Evolutionary conservation across 2,797 vertebrate genomes (phyloP), one percentile per base, ranked within the genome.

Genomic region (Percopsis omiscomaycus): DNA sequence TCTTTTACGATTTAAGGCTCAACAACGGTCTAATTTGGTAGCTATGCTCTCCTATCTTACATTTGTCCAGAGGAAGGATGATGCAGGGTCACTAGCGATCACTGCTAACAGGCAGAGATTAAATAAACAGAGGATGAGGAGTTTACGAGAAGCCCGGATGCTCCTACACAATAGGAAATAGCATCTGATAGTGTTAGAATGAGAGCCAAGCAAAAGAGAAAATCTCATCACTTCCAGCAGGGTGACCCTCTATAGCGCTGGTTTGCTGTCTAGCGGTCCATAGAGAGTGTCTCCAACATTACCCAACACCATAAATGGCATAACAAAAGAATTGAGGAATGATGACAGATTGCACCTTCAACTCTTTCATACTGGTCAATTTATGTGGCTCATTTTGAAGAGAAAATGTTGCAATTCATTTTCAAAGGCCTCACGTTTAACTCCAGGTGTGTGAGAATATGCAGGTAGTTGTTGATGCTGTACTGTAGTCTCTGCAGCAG

Each of bases 381-480:
- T 70, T 50, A 32, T 37, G 55, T 65, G 37, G 55, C 68, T 16
- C 32, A 57, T 30, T 64, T 46, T 51, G 59, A 29, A 69, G 13
- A 46, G 15, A 22, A 1, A 5, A 15, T 56, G 57, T 50, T 66
- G 47, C 13, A 22, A 2, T 45, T 50, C 64, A 13, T 66, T 28
- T 50, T 28, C 44, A 12, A 22, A 55, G 29, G 0, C 66, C 82
- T 88, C 80, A 89, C 90, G 68, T 72, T 86, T 29, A 85, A 64
- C 52, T 88, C 81, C 49, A 91, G 82, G 29, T 82, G 80, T 73
- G 82, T 84, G 56, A 92, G 68, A 49, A 90, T 82, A 55, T 81
- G 81, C 75, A 87, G 79, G 81, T 92, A 89, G 84, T 90, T 90
- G 69, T 78, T 83, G 68, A 91, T 71, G 78, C 87, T 92, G 66